phyloP scores from a whole-genome alignment of 2,888 invertebrate genomes.

The Corythucha ciliata region DNA sequence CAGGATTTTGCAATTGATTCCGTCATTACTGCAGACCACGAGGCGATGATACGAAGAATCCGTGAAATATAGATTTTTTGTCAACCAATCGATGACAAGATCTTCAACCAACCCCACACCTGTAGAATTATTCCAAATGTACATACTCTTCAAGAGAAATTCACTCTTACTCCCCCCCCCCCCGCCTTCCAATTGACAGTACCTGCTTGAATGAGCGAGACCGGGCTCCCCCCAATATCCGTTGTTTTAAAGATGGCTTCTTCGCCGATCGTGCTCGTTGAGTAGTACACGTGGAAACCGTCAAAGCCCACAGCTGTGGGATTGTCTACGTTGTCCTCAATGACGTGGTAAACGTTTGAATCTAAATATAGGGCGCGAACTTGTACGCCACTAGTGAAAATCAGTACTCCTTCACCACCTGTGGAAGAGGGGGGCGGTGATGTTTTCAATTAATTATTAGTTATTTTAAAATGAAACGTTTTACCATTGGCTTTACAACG shows the following conservation, averaged over 20 bases:
- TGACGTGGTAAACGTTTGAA: slow-evolving; percentile 45
- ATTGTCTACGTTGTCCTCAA: slow-evolving; percentile 48
- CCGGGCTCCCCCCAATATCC: slow-evolving; percentile 51
- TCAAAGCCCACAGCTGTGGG: slow-evolving; percentile 62
- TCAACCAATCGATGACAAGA: slow-evolving; percentile 66
- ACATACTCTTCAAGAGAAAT: no score
- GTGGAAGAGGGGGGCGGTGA: slow-evolving; percentile 23
- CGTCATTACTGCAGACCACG: slow-evolving; percentile 62
- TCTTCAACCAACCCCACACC: slow-evolving; percentile 66
- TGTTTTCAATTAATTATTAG: background rate
- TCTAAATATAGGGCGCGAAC: slow-evolving; percentile 55
- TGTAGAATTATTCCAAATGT: no score
- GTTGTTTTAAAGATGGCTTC: slow-evolving; percentile 59
- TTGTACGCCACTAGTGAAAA: slow-evolving; percentile 57
- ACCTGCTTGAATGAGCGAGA: slow-evolving; percentile 46
- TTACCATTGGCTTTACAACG: slow-evolving; percentile 47
- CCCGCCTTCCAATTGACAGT: background rate
- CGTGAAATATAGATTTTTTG: slow-evolving; percentile 72
- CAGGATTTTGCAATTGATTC: slow-evolving; percentile 55
- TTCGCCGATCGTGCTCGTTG: slow-evolving; percentile 58
- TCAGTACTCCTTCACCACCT: slow-evolving; percentile 57
- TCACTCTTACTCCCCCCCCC: background rate
- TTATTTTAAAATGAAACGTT: background rate
- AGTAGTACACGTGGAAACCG: slow-evolving; percentile 65
- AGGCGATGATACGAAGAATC: slow-evolving; percentile 62